A percentile compares a stretch with the other conserved stretches of the same genome.
Conservation (phyloP, 1,140 invertebrate species). For the Drosophila sulfurigaster region DNA sequence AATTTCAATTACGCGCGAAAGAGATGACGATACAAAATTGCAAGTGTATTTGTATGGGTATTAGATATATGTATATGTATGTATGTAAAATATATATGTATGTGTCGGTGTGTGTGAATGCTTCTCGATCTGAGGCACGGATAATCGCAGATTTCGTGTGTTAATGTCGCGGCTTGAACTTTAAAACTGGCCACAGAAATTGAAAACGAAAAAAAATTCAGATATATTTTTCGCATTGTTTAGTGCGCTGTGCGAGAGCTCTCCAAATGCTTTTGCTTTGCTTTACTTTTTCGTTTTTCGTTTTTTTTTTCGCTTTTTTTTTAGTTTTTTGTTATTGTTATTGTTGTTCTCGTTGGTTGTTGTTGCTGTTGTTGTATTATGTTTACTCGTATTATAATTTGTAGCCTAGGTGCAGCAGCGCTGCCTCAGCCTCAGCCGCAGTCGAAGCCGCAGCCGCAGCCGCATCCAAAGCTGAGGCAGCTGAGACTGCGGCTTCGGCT, state of each 20-base stretch:
- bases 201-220: conserved; percentile 73
- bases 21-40: conserved; percentile 1
- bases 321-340: conserved; percentile 40
- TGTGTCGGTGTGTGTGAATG: neutral
- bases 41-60: neutral
- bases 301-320: no score
- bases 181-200: conserved; percentile 74
- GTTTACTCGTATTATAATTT: conserved; percentile 68
- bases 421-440: conserved; percentile 27
- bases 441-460: neutral
- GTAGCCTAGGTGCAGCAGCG: conserved; percentile 71
- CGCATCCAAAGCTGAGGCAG: neutral
- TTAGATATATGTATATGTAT: neutral
- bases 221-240: conserved; percentile 77
- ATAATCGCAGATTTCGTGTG: conserved; percentile 78
- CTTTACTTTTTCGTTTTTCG: conserved; percentile 17
- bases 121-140: conserved; percentile 44
- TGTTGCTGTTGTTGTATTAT: conserved; percentile 70
- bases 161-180: conserved; percentile 82
- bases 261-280: conserved; percentile 32
- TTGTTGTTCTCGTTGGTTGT: conserved; percentile 29
- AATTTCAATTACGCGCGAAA: conserved; percentile 16
- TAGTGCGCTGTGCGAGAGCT: conserved; percentile 64
- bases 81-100: neutral
- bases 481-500: neutral